Percentiles rank a stretch among this genome's conserved stretches.
phyloP scores from a whole-genome alignment of 1,140 invertebrate species.

The Eciton burchellii region DNA sequence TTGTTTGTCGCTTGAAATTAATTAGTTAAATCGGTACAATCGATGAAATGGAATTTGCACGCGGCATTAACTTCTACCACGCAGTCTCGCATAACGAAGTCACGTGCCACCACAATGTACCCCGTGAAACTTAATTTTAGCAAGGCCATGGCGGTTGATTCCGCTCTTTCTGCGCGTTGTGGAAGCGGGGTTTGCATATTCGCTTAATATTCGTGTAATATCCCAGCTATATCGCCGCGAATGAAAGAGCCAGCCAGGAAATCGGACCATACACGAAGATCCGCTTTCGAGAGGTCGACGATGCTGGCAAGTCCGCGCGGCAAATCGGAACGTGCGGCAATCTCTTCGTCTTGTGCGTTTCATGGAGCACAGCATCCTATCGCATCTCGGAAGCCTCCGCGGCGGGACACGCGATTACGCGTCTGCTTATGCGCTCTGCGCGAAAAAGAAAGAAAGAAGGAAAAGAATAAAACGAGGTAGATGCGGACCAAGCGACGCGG shows the following conservation, averaged over 20 bases:
- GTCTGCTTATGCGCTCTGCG: constrained; percentile 23
- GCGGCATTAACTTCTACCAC: constrained; percentile 30
- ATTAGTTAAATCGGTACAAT: not conserved
- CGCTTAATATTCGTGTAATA: not conserved
- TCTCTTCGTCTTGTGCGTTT: constrained; percentile 33
- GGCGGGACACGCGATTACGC: constrained; percentile 26
- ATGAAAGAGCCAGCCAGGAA: not conserved
- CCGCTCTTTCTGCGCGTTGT: not conserved
- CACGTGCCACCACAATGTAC: constrained; percentile 27
- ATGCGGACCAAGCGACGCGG: constrained; percentile 8
- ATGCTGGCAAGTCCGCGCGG: constrained; percentile 14
- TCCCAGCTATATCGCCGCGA: not conserved
- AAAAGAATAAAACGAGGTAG: too few species aligned
- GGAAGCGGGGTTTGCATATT: constrained; percentile 16
- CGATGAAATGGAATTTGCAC: not conserved
- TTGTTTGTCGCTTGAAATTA: constrained; percentile 22
- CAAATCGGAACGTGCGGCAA: constrained; percentile 3
- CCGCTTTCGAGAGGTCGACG: constrained; percentile 24
- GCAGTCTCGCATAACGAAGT: constrained; percentile 16
- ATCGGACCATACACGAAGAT: constrained; percentile 23
- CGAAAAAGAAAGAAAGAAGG: not conserved
- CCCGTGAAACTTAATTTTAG: constrained; percentile 47
- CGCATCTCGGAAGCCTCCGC: constrained; percentile 27
- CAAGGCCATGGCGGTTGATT: not conserved
- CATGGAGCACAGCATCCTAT: constrained; percentile 7